Evolutionary conservation across 2,888 invertebrate genomes (phyloP).

Genomic region (Pollenia griseotomentosa): DNA sequence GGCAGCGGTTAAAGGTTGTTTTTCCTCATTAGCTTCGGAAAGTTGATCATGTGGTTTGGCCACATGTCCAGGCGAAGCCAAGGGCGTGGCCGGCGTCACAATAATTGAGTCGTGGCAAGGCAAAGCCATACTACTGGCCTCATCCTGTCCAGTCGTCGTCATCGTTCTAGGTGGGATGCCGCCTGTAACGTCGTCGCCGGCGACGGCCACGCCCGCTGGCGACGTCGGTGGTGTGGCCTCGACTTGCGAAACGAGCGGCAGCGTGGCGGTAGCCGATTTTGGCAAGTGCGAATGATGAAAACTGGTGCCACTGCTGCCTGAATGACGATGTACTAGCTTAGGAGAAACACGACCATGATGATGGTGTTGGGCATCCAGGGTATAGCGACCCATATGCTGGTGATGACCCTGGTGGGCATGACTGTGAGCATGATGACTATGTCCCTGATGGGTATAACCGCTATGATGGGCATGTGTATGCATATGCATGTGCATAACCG

Average conservation of each 20-base stretch:
- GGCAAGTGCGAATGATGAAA: constrained; percentile 81
- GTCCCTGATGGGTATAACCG: constrained; percentile 73
- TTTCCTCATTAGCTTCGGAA: constrained; percentile 77
- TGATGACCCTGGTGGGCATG: constrained; percentile 74
- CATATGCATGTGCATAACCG: constrained; percentile 78
- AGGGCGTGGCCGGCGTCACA: constrained; percentile 84
- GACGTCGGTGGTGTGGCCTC: constrained; percentile 83
- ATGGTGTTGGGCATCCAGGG: constrained; percentile 60
- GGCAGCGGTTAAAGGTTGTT: constrained; percentile 77
- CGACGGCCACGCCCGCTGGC: constrained; percentile 79
- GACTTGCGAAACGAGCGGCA: constrained; percentile 83
- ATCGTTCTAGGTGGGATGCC: constrained; percentile 68
- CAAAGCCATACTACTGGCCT: constrained; percentile 76
- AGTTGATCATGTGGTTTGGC: constrained; percentile 77
- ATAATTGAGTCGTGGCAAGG: constrained; percentile 83
- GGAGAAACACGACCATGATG: constrained; percentile 81
- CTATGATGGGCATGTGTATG: constrained; percentile 77
- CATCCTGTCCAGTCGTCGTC: constrained; percentile 75
- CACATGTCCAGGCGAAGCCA: constrained; percentile 84
- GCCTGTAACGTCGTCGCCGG: constrained; percentile 75
- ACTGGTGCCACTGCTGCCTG: constrained; percentile 81
- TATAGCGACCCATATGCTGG: constrained; percentile 65
- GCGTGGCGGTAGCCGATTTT: constrained; percentile 84
- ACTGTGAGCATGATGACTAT: constrained; percentile 75
- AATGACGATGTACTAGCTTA: constrained; percentile 82